phyloP scores from a whole-genome alignment of 2,888 invertebrate species.

The Alentia gelatinosa region DNA sequence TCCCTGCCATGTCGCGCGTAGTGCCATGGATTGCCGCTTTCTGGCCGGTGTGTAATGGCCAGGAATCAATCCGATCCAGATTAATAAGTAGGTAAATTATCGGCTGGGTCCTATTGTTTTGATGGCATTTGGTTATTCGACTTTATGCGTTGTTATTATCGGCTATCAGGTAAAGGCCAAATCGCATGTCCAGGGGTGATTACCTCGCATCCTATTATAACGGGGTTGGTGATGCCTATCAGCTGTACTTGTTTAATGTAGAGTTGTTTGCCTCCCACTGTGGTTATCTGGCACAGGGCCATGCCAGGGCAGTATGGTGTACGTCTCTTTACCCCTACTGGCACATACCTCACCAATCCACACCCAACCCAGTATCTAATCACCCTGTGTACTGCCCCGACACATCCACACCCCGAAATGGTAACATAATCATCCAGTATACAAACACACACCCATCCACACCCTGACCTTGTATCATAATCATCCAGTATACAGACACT shows the following conservation, averaged over 20 bases:
- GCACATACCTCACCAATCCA: neutral
- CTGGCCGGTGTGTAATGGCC: neutral
- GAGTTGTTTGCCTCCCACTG: neutral
- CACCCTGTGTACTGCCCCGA: neutral
- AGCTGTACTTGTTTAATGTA: neutral
- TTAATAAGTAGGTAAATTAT: neutral
- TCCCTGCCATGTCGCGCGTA: neutral
- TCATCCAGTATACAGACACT: neutral
- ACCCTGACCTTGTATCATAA: too few relatives aligned
- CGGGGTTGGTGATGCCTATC: neutral
- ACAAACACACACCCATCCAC: too few relatives aligned
- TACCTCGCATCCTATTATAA: neutral
- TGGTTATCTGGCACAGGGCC: neutral
- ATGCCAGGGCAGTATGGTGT: too few relatives aligned
- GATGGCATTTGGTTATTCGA: neutral
- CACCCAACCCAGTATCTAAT: neutral
- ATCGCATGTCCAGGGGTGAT: neutral
- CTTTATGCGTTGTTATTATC: neutral
- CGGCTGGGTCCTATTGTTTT: neutral
- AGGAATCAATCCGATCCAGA: neutral
- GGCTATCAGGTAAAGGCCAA: neutral
- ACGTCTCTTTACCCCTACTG: neutral
- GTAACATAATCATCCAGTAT: neutral
- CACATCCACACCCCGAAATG: neutral
- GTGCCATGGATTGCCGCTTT: too few relatives aligned